phyloP scores from a whole-genome alignment of 2,113 vertebrate species.

The Amphilophus citrinellus region DNA sequence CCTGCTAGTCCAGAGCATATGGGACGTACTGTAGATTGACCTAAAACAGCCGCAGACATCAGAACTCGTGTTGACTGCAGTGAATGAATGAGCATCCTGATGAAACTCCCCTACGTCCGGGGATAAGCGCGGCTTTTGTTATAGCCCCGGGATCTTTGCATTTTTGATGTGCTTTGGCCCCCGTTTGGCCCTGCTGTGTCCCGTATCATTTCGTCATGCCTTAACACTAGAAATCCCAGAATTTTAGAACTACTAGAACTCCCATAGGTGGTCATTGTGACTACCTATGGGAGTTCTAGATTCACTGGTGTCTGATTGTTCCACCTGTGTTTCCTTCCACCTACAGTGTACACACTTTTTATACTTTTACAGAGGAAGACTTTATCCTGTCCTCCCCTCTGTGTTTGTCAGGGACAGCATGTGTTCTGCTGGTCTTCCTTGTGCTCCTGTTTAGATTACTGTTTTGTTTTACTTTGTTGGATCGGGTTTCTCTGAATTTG shows the following conservation, averaged over 20 bases:
- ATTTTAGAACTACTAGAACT: too few relatives aligned
- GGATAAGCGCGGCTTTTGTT: too few relatives aligned
- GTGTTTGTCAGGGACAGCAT: not conserved
- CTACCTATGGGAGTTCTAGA: too few relatives aligned
- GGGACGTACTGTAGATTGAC: not conserved
- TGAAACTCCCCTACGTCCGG: too few relatives aligned
- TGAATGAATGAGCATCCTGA: too few relatives aligned
- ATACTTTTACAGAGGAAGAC: not conserved
- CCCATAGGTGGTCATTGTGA: too few relatives aligned
- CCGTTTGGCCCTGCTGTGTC: not conserved
- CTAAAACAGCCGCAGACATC: not conserved
- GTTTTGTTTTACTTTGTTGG: not conserved
- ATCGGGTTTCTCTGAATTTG: not conserved
- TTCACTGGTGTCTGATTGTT: accelerated
- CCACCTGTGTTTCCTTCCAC: too few relatives aligned
- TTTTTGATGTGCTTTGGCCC: not conserved
- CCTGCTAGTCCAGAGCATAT: not conserved
- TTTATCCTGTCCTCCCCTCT: not conserved
- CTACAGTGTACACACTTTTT: not conserved
- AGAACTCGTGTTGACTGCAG: not conserved
- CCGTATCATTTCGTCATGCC: accelerated
- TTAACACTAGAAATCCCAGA: too few relatives aligned
- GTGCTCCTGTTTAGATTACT: not conserved
- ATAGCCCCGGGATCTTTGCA: not conserved
- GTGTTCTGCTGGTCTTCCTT: not conserved